Percentiles rank a stretch among this genome's conserved stretches.
These are phyloP conservation scores for Oncorhynchus masou DNA, from an alignment of 2,113 vertebrate species.

Conservation along the genomic window DNA sequence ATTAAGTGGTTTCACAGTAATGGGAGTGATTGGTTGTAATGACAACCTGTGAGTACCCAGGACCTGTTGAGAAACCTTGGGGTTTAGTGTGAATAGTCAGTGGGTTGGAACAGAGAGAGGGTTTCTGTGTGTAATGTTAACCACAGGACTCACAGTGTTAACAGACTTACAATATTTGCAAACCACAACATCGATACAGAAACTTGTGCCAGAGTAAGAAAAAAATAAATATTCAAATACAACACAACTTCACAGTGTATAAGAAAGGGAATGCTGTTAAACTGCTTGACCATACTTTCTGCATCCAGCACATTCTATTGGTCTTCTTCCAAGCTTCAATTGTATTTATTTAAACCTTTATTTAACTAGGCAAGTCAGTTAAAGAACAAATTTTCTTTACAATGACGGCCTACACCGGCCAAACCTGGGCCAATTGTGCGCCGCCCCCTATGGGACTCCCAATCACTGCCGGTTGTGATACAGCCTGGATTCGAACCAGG, in stretches of 20 bases:
- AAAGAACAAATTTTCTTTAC: no score
- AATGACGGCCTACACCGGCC: no score
- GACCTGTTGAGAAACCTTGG: not conserved
- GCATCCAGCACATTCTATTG: constrained; percentile 53
- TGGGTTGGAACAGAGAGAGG: no score
- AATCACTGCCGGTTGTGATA: no score
- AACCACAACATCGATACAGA: not conserved
- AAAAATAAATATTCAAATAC: constrained; percentile 2
- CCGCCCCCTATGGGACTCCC: no score
- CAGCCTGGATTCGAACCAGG: no score
- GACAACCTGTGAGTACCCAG: not conserved
- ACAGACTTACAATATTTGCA: not conserved
- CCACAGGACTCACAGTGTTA: not conserved
- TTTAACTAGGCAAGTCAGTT: no score
- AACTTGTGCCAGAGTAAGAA: not conserved
- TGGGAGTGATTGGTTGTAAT: not conserved
- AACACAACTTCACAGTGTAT: constrained; percentile 14
- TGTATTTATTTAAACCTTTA: no score
- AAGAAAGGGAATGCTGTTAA: constrained; percentile 1
- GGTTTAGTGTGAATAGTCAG: not conserved
- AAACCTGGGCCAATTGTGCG: no score
- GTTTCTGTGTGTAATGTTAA: no score
- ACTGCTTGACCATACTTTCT: constrained; percentile 55
- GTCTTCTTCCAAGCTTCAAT: not conserved
- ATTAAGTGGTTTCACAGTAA: not conserved